Evolutionary conservation across 2,797 vertebrate species (phyloP), one percentile per base, ranked within the genome.

Genomic region (Myotis daubentonii): DNA sequence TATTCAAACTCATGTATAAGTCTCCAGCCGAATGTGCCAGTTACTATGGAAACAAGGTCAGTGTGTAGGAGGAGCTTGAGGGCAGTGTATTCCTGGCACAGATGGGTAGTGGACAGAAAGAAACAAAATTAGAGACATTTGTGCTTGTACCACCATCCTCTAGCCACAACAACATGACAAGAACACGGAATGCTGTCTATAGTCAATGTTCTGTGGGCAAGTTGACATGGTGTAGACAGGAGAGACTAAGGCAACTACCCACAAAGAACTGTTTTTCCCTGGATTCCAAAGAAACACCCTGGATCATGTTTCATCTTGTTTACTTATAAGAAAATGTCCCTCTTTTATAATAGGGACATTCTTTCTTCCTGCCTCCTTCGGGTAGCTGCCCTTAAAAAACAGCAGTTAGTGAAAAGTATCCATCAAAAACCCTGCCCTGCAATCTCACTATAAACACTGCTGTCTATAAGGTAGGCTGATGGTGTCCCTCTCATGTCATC

Each of bases 21-120:
- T 88, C 88, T 94, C 65, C 19, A 82, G 68, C 62, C 38, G 62
- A 95, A 94, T 95, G 78, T 94, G 66, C 84, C 53, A 68, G 92
- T 97, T 95, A 94, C 96, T 89, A 96, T 94, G 93, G 97, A 96
- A 97, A 96, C 93, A 93, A 68, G 62, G 90, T 96, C 96, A 95
- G 66, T 94, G 82, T 95, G 82, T 95, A 78, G 90, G 66, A 95
- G 92, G 93, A 97, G 87, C 70, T 94, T 95, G 60, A 94, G 36
- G 51, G 78, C 89, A 88, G 60, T 71, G 8, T 93, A 94, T 93
- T 95, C 93, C 88, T 95, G 90, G 92, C 93, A 92, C 66, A 87
- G 87, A 80, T 0, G 4, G 95, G 55, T 11, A 71, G 47, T 94
- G 75, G 82, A 95, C 87, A 94, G 62, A 96, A 93, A 88, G 84